Evolutionary conservation across 2,797 vertebrate species (phyloP), one percentile per base, ranked within the genome.

Genomic region (Gambelia wislizenii): DNA sequence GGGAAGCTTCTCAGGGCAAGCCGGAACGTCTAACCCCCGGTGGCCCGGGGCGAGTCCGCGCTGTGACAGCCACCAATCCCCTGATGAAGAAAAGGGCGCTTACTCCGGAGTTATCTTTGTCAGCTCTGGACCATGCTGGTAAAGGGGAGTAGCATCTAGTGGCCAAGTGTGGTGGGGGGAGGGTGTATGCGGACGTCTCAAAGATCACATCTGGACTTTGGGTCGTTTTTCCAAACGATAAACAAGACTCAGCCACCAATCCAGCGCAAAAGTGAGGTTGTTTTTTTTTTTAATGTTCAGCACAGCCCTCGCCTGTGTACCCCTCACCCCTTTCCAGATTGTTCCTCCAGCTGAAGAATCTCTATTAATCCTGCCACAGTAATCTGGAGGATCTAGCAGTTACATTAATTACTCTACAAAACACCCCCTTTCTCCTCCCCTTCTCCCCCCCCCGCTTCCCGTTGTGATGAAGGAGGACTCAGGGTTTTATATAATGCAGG

Each of bases 401-500:
- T 47, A 30, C 44, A 49, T 75, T 85, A 89, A 89, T 82, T 74
- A 52, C 77, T 85, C 77, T 14, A 22, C 42, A 14, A 64, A 64
- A 85, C 47, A 30, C 27, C 70, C 52, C 30, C 83, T 25, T 13
- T 27, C 18, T n/a, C 25, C 6, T 16, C 69, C 13, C 49, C 6
- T n/a, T 9, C 25, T 14, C 6, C 20, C 14, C 1, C 70, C 12
- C 39, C 22, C 36, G 49, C 47, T 39, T 18, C 42, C 54, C 33
- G 13, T 33, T 75, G 67, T 22, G 72, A 49, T 70, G 70, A 77
- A 72, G 69, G 76, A 61, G 77, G 70, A 18, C 88, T 88, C 81
- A 49, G 70, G 61, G 13, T 83, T 91, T 91, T 91, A 91, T 72
- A 91, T 83, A 86, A 91, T 61, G 87, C 61, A 18, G 80, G 78